Evolutionary conservation across 1,140 invertebrate genomes (phyloP).

Genomic region (Hypothenemus hampei): DNA sequence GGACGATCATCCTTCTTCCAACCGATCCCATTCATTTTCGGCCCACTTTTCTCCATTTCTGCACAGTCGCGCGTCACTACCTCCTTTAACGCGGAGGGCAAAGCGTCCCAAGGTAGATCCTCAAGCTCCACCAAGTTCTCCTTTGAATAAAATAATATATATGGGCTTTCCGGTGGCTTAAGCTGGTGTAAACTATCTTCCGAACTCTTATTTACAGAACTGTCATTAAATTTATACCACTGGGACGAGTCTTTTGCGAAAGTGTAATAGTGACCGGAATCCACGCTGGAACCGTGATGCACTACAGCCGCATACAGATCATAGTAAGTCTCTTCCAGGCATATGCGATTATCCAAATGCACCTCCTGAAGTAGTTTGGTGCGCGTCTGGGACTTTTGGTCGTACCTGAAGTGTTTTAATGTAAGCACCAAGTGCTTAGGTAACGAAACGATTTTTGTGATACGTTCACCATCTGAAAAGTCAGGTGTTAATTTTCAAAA

Average conservation of each 20-base stretch:
- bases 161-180: constrained; percentile 70
- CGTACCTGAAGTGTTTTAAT: constrained; percentile 76
- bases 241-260: constrained; percentile 63
- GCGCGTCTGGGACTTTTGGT: constrained; percentile 61
- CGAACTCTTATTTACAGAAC: constrained; percentile 57
- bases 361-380: constrained; percentile 69
- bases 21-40: too few species aligned
- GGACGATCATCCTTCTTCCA: constrained; percentile 41
- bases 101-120: constrained; percentile 25
- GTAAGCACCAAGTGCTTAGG: constrained; percentile 75
- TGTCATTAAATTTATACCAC: constrained; percentile 83
- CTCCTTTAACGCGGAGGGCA: constrained; percentile 32
- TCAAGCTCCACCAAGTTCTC: constrained; percentile 38
- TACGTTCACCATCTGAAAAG: constrained; percentile 62
- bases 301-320: constrained; percentile 75
- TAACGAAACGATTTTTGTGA: constrained; percentile 63
- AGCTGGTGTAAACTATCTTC: constrained; percentile 56
- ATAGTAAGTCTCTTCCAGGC: constrained; percentile 55
- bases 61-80: constrained; percentile 33
- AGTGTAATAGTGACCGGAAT: constrained; percentile 84
- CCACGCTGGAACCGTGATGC: constrained; percentile 74
- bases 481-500: too few species aligned
- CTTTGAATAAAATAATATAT: constrained; percentile 69
- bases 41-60: constrained; percentile 33
- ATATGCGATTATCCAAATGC: constrained; percentile 56